A percentile compares a stretch with the other conserved stretches of the same genome.
phyloP scores from a whole-genome alignment of 2,888 invertebrate genomes.

The Drosophila kokeensis region DNA sequence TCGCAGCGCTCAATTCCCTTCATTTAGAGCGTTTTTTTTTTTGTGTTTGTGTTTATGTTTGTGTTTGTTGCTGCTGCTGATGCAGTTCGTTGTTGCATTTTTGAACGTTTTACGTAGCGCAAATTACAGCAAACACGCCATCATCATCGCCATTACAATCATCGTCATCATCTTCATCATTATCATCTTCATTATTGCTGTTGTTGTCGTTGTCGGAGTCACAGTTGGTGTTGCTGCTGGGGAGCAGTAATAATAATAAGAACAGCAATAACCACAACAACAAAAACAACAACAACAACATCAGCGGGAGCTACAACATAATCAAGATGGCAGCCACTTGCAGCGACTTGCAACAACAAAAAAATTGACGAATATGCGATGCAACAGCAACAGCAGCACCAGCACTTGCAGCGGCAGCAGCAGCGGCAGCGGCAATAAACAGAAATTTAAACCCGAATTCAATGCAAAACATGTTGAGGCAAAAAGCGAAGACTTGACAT shows the following conservation, averaged over 20 bases:
- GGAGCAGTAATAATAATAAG: conserved; percentile 63
- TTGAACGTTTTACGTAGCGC: conserved; percentile 82
- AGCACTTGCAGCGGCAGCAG: conserved; percentile 33
- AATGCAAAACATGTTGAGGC: conserved; percentile 74
- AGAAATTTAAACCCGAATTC: conserved; percentile 80
- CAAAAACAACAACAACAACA: conserved; percentile 41
- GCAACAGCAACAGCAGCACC: conserved; percentile 45
- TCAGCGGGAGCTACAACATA: conserved; percentile 70
- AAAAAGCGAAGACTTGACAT: conserved; percentile 72
- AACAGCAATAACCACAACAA: conserved; percentile 33
- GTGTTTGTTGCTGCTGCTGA: conserved; percentile 39
- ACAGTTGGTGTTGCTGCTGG: conserved; percentile 56
- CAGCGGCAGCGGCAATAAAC: conserved; percentile 58
- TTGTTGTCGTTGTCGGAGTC: conserved; percentile 42
- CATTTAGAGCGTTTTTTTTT: conserved; percentile 77
- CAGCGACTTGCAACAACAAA: conserved; percentile 54
- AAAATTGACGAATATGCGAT: conserved; percentile 73
- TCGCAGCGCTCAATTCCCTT: conserved; percentile 80
- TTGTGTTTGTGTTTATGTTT: conserved; percentile 25
- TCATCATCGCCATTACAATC: conserved; percentile 70
- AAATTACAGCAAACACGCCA: conserved; percentile 84
- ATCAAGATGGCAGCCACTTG: conserved; percentile 81
- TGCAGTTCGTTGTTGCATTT: conserved; percentile 73
- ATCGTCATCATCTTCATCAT: conserved; percentile 43
- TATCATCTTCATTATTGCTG: conserved; percentile 28